phyloP scores from a whole-genome alignment of 1,140 invertebrate species.

The Hetaerina americana region DNA sequence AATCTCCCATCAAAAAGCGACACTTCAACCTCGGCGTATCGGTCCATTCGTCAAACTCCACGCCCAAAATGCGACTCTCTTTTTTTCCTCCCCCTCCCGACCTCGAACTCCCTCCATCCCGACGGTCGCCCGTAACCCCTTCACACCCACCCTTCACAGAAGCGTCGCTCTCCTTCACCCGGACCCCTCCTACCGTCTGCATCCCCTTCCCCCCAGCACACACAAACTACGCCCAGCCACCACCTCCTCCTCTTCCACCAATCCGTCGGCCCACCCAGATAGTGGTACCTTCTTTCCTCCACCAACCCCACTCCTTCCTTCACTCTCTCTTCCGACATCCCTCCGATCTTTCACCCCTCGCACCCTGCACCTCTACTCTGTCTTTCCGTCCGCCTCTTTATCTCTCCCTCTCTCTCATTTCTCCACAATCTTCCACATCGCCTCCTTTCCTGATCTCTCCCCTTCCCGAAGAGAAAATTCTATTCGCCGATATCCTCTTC shows the following conservation, averaged over 20 bases:
- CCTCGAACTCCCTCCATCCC: too few species aligned
- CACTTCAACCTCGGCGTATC: background rate
- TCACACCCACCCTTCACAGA: too few species aligned
- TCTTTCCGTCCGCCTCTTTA: background rate
- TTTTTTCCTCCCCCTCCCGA: background rate
- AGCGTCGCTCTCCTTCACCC: too few species aligned
- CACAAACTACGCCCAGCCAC: too few species aligned
- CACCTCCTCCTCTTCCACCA: background rate
- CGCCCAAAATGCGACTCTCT: background rate
- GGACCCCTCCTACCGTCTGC: background rate
- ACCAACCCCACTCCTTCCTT: background rate
- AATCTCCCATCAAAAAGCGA: background rate
- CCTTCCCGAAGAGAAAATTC: too few species aligned
- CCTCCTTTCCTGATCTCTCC: conserved; percentile 12
- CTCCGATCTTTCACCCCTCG: background rate
- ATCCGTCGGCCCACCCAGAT: background rate
- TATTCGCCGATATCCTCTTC: too few species aligned
- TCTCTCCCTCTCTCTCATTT: background rate
- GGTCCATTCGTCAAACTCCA: background rate
- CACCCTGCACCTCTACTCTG: background rate
- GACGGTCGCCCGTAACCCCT: too few species aligned
- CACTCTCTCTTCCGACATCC: background rate
- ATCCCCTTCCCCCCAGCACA: background rate
- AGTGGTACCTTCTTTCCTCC: too few species aligned
- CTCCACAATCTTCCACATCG: conserved; percentile 6